phyloP scores from a whole-genome alignment of 2,797 vertebrate species.

The Cryptoprocta ferox region DNA sequence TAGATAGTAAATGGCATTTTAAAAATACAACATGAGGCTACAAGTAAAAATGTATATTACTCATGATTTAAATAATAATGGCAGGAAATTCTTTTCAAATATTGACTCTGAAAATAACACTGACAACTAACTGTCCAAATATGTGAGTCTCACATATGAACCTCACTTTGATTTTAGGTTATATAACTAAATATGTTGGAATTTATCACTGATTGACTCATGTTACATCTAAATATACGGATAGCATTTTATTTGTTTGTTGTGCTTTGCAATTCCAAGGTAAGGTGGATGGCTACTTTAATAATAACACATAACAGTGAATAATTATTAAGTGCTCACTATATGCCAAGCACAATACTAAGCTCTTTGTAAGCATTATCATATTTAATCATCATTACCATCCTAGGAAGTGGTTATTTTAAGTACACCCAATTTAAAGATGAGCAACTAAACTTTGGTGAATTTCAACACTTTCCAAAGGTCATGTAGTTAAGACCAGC shows the following conservation, averaged over 20 bases:
- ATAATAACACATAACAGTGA: background rate
- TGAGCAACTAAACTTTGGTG: background rate
- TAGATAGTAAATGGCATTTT: background rate
- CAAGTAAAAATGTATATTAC: background rate
- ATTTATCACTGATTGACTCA: background rate
- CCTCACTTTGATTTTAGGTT: background rate
- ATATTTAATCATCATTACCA: background rate
- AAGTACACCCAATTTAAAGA: background rate
- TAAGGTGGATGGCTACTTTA: background rate
- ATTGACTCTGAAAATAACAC: background rate
- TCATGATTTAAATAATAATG: constrained; percentile 9
- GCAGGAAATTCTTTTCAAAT: constrained; percentile 46
- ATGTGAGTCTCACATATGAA: background rate
- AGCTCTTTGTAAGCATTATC: background rate
- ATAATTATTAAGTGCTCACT: background rate
- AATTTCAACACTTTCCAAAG: background rate
- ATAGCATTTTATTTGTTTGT: background rate
- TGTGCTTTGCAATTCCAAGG: background rate
- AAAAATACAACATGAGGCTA: constrained; percentile 19
- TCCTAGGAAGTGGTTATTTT: background rate
- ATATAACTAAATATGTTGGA: background rate
- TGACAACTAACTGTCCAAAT: background rate
- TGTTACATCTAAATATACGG: background rate
- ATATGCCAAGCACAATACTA: background rate
- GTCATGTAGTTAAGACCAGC: background rate